Evolutionary conservation across 2,888 invertebrate species (phyloP).

Genomic region (Trichogramma evanescens): DNA sequence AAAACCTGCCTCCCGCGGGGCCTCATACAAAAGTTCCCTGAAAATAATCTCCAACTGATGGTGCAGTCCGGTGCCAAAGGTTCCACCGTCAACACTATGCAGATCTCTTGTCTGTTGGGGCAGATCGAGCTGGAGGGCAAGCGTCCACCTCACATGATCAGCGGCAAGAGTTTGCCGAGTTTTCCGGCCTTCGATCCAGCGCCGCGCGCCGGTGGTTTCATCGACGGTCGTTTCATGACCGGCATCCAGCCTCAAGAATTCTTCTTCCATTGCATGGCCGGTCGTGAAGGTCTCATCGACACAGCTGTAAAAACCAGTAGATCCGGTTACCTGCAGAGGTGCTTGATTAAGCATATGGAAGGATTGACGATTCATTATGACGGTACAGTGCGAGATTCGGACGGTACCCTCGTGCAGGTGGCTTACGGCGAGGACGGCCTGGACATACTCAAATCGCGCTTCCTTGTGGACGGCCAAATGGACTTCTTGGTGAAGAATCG

Average conservation of each 20-base stretch:
- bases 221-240: constrained; percentile 93
- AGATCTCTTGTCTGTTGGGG: constrained; percentile 94
- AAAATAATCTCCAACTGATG: constrained; percentile 97
- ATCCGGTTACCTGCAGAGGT: constrained; percentile 82
- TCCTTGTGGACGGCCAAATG: constrained; percentile 68
- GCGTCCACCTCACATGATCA: constrained; percentile 90
- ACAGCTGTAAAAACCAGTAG: constrained; percentile 99
- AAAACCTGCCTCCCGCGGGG: constrained; percentile 78
- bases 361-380: constrained; percentile 91
- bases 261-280: constrained; percentile 99
- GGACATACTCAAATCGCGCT: constrained; percentile 82
- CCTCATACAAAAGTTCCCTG: constrained; percentile 79
- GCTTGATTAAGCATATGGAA: constrained; percentile 95
- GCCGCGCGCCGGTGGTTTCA: constrained; percentile 92
- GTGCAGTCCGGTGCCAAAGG: constrained; percentile 98
- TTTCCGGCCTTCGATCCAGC: constrained; percentile 81
- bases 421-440: constrained; percentile 89
- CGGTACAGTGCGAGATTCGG: constrained; percentile 90
- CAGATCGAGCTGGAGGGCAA: constrained; percentile 99
- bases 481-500: constrained; percentile 78
- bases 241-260: constrained; percentile 98
- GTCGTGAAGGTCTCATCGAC: constrained; percentile 97
- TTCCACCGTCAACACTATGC: constrained; percentile 95
- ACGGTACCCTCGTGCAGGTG: constrained; percentile 83
- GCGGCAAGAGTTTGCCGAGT: constrained; percentile 86